Evolutionary conservation across 2,797 vertebrate species (phyloP).

Genomic region (Streptopelia turtur): DNA sequence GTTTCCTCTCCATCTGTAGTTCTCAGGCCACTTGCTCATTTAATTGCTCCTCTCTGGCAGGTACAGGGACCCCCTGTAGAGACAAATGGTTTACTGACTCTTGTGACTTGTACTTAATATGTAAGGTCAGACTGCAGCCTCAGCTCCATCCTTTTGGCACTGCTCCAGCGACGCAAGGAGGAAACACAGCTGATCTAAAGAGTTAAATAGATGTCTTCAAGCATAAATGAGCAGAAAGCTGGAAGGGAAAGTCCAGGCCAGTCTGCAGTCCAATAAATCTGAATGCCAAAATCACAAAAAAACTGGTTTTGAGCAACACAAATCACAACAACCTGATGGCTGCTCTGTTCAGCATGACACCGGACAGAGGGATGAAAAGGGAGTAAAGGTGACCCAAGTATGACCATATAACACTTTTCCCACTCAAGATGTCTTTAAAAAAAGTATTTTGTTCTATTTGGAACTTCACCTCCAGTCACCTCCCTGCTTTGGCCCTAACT

Average conservation of each 20-base stretch:
- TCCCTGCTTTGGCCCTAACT: neutral
- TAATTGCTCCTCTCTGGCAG: neutral
- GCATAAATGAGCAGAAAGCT: neutral
- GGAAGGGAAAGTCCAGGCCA: neutral
- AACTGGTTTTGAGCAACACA: neutral
- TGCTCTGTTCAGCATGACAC: neutral
- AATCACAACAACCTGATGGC: neutral
- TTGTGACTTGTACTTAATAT: neutral
- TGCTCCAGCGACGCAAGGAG: neutral
- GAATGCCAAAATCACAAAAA: neutral
- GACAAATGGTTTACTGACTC: neutral
- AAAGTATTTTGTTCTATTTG: neutral
- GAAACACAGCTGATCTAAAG: neutral
- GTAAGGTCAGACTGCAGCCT: neutral
- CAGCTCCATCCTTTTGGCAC: neutral
- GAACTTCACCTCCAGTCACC: neutral
- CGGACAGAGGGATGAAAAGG: neutral
- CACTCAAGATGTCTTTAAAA: neutral
- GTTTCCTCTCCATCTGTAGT: neutral
- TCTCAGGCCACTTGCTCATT: neutral
- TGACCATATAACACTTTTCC: neutral
- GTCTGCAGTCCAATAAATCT: neutral
- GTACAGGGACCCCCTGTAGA: neutral
- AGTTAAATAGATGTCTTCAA: neutral
- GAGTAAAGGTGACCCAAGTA: neutral